Evolutionary conservation across 2,797 vertebrate genomes (phyloP).

Genomic region (Sebastes variabilis): DNA sequence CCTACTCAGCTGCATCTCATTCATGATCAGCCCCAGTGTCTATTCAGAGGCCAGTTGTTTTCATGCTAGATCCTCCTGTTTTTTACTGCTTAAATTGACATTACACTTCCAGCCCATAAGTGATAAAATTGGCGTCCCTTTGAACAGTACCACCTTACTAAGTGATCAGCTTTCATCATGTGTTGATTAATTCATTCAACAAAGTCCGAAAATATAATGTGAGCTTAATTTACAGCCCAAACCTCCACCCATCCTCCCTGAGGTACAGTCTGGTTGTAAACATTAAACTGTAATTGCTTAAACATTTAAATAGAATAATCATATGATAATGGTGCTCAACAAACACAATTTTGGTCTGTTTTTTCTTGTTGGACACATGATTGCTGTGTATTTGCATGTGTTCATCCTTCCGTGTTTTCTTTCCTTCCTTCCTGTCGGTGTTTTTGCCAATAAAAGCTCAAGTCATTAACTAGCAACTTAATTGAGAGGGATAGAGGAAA

Average conservation of each 20-base stretch:
- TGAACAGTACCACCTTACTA: background rate
- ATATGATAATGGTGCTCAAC: background rate
- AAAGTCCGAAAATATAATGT: background rate
- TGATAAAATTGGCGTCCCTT: background rate
- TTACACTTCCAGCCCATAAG: background rate
- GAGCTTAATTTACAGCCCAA: background rate
- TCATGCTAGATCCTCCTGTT: background rate
- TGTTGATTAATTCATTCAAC: background rate
- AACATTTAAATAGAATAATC: background rate
- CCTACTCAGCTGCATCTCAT: no score
- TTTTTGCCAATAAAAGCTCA: slow-evolving; percentile 46
- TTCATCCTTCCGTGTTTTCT: slow-evolving; percentile 1
- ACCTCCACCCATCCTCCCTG: background rate
- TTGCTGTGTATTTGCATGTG: background rate
- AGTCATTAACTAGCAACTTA: slow-evolving; percentile 45
- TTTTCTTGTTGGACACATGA: background rate
- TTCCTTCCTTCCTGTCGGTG: background rate
- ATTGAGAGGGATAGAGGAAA: slow-evolving; percentile 39
- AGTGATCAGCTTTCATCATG: background rate
- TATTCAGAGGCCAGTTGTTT: background rate
- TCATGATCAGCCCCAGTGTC: no score
- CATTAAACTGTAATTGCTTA: background rate
- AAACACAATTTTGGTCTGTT: background rate
- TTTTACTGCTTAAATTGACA: background rate
- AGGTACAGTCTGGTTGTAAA: background rate